Evolutionary conservation across 2,888 invertebrate species (phyloP), one percentile per base, ranked within the genome.

Genomic region (Nysson spinosus): DNA sequence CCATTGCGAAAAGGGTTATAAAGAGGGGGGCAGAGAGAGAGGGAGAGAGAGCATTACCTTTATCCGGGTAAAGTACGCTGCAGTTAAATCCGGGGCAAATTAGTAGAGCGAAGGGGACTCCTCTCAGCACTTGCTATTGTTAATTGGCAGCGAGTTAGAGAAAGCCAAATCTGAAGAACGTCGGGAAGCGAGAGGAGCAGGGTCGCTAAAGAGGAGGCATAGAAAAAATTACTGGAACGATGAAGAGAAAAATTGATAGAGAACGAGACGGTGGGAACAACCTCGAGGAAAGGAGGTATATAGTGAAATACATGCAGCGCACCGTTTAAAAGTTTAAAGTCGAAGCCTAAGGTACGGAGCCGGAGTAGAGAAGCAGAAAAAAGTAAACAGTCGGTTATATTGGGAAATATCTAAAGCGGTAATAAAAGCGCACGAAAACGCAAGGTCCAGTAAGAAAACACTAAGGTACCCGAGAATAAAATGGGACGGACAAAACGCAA

Each of bases 61-160:
- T 47, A 28, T 26, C 49, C 43, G 60, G 51, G 22, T 54, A 55
- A 68, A 75, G 69, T 52, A 56, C 28, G 54, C 63, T 62, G 72
- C 67, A 75, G 67, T 72, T 75, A 75, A 75, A 75, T 75, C 65
- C 67, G 44, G 64, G 42, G 72, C 75, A 75, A 75, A 75, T 75
- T 75, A 75, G 67, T 55, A 54, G 65, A 55, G 61, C 47, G 19
- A 52, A 47, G 43, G 62, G 37, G 50, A 49, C 57, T 46, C 28
- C 43, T 64, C 57, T 40, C 51, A 47, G 64, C 64, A 67, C 67
- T 72, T 54, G 64, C 69, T 60, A 75, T 75, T 75, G 75, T 72
- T 75, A 75, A 75, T 75, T 75, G 72, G 66, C 62, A 56, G 51
- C 35, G 39, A 44, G 50, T 51, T n/a, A 26, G 51, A 16, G 40